Evolutionary conservation across 2,888 invertebrate species (phyloP).

Genomic region (Drosophila recens): DNA sequence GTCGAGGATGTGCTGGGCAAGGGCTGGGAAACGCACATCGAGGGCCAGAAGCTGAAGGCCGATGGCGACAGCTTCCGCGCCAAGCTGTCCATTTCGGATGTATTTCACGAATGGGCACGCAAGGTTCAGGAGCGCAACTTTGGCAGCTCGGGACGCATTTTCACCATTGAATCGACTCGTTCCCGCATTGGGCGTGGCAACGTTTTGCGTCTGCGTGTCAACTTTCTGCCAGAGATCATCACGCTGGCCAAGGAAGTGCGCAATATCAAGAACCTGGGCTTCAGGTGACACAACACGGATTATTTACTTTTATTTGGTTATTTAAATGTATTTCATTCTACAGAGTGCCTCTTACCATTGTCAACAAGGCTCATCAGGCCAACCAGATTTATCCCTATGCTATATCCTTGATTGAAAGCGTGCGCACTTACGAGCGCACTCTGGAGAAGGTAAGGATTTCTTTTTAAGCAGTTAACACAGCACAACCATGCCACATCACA

Average conservation of each 20-base stretch:
- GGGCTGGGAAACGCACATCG: slow-evolving; percentile 99
- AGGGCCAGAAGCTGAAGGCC: slow-evolving; percentile 98
- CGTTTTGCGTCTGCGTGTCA: slow-evolving; percentile 95
- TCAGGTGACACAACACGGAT: slow-evolving; percentile 86
- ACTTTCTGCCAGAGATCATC: slow-evolving; percentile 99
- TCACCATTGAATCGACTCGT: slow-evolving; percentile 94
- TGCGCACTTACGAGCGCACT: slow-evolving; percentile 98
- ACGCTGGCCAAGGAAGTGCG: slow-evolving; percentile 99
- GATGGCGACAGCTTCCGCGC: slow-evolving; percentile 99
- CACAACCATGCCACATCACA: slow-evolving; percentile 19
- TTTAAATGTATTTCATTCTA: background rate
- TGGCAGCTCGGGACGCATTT: slow-evolving; percentile 97
- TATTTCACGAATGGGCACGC: slow-evolving; percentile 99
- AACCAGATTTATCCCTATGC: slow-evolving; percentile 99
- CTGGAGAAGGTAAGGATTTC: slow-evolving; percentile 93
- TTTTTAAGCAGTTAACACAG: background rate
- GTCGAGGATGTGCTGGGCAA: slow-evolving; percentile 99
- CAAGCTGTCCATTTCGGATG: slow-evolving; percentile 98
- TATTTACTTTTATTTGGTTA: too few relatives aligned
- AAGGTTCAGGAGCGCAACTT: slow-evolving; percentile 97
- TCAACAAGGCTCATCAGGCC: slow-evolving; percentile 99
- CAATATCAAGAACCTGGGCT: slow-evolving; percentile 97
- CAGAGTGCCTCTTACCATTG: slow-evolving; percentile 98
- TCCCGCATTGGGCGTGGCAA: slow-evolving; percentile 92
- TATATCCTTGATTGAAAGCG: slow-evolving; percentile 98